A percentile compares a stretch with the other conserved stretches of the same genome.
These are phyloP conservation scores for Tychaedon coryphoeus DNA, from an alignment of 2,113 vertebrate genomes.

Conservation along the genomic window DNA sequence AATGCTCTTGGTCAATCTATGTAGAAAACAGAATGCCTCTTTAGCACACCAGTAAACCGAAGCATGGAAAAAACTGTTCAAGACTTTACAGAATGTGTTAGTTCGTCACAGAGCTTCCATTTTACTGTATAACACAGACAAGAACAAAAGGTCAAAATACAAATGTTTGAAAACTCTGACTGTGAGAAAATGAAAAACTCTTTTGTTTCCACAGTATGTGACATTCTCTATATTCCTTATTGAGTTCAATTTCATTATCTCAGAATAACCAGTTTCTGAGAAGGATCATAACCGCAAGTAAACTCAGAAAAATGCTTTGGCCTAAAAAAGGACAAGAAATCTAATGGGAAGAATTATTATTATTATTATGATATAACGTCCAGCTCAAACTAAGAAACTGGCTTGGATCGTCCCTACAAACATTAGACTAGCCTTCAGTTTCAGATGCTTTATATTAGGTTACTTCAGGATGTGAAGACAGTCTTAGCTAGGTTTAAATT, in stretches of 20 bases:
- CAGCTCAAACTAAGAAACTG: background rate
- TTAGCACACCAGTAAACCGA: background rate
- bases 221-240: background rate
- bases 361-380: background rate
- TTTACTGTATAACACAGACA: background rate
- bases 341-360: background rate
- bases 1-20: background rate
- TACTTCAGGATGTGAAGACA: background rate
- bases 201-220: background rate
- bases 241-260: background rate
- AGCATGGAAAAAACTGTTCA: background rate
- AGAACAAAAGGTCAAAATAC: background rate
- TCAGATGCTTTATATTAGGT: background rate
- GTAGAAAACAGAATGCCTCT: background rate
- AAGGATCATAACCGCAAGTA: background rate
- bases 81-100: background rate
- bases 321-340: background rate
- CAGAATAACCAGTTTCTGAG: background rate
- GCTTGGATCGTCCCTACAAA: background rate
- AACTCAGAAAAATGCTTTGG: slow-evolving; percentile 14
- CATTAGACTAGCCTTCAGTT: background rate
- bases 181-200: background rate
- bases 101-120: background rate
- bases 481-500: background rate
- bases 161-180: background rate